phyloP scores from a whole-genome alignment of 2,888 invertebrate species.

The Sipunculus nudus region DNA sequence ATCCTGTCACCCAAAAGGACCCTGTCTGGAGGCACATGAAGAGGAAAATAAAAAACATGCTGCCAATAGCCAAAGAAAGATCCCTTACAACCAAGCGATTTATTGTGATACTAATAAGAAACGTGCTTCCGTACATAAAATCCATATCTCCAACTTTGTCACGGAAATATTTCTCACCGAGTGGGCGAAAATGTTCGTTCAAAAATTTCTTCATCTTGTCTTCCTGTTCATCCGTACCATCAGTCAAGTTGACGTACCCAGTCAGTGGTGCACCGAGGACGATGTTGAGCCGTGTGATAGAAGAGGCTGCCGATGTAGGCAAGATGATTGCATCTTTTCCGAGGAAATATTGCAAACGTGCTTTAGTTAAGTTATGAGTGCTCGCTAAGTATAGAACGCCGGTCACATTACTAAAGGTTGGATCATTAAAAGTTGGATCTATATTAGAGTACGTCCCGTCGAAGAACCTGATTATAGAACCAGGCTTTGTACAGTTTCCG shows the following conservation, averaged over 20 bases:
- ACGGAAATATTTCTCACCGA: slow-evolving; percentile 1
- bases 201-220: slow-evolving; percentile 12
- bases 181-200: slow-evolving; percentile 1
- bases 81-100: slow-evolving; percentile 28
- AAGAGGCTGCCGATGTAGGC: background rate
- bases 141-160: slow-evolving; percentile 19
- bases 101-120: slow-evolving; percentile 11
- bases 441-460: slow-evolving; percentile 45
- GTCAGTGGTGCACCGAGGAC: slow-evolving; percentile 24
- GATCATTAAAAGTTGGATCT: slow-evolving; percentile 22
- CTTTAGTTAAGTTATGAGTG: slow-evolving; percentile 9
- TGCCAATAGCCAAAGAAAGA: slow-evolving; percentile 39
- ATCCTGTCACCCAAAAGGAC: slow-evolving; percentile 36
- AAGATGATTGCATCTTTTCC: slow-evolving; percentile 18
- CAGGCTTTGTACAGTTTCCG: slow-evolving; percentile 34
- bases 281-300: slow-evolving; percentile 13
- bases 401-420: slow-evolving; percentile 17
- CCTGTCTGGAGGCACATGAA: slow-evolving; percentile 42
- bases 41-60: slow-evolving; percentile 38
- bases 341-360: slow-evolving; percentile 13
- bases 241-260: slow-evolving; percentile 19
- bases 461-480: slow-evolving; percentile 46
- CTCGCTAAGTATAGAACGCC: slow-evolving; percentile 15
- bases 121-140: too few species aligned
- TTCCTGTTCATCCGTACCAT: slow-evolving; percentile 8